phyloP scores from a whole-genome alignment of 1,140 invertebrate species.

The Batillaria attramentaria region DNA sequence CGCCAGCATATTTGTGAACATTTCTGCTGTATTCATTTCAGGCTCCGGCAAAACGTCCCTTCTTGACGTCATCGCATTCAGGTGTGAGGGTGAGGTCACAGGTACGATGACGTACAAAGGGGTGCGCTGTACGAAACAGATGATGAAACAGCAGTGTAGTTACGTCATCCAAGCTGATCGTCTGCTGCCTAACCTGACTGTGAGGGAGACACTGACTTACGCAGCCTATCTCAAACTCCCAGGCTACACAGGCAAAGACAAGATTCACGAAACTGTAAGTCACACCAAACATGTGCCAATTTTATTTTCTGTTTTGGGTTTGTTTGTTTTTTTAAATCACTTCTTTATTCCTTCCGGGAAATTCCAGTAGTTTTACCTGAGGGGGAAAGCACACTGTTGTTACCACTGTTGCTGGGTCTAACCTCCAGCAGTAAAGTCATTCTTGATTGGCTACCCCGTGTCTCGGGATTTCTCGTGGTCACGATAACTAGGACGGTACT shows the following conservation, averaged over 20 bases:
- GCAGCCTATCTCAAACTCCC: slow-evolving; percentile 42
- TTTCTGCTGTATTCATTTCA: slow-evolving; percentile 22
- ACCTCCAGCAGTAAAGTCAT: background rate
- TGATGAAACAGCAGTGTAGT: slow-evolving; percentile 13
- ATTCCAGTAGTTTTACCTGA: too few species aligned
- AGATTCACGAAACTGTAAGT: slow-evolving; percentile 20
- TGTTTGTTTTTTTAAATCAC: background rate
- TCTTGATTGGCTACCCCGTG: background rate
- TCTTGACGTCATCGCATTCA: slow-evolving; percentile 53
- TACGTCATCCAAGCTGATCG: slow-evolving; percentile 28
- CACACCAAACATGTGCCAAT: slow-evolving; percentile 17
- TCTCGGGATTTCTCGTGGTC: too few species aligned
- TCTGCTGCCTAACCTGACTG: slow-evolving; percentile 56
- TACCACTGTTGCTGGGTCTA: too few species aligned
- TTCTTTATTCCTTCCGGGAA: background rate
- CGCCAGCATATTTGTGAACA: background rate
- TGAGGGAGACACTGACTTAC: slow-evolving; percentile 58
- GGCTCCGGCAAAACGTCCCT: slow-evolving; percentile 63
- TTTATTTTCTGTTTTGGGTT: background rate
- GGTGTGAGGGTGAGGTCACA: slow-evolving; percentile 47
- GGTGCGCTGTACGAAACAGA: slow-evolving; percentile 44
- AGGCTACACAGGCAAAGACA: background rate
- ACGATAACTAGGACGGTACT: too few species aligned
- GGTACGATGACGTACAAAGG: slow-evolving; percentile 54
- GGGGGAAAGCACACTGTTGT: background rate